Base-by-base conservation (phyloP, 2,113 vertebrate genomes). In the Podilymbus podiceps region DNA sequence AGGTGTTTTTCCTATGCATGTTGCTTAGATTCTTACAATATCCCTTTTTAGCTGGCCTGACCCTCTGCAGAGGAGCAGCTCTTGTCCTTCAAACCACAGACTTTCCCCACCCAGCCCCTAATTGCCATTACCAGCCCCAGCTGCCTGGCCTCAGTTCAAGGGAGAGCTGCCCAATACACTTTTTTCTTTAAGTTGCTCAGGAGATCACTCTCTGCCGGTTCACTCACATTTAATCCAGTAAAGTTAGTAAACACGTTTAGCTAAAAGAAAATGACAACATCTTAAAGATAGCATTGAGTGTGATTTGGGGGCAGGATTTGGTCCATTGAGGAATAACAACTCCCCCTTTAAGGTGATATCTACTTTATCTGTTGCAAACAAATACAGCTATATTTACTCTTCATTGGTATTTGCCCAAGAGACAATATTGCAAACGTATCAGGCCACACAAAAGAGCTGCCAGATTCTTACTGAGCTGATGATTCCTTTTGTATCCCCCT, bases 361-460 rank as follows among this genome's bases (percentile, higher is more conserved):
- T 60, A 49, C 52, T 92, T 88, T 31, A 76, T 93, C 83, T n/a
- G 3, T 30, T 68, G 35, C 8, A 73, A 78, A 77, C 74, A 85
- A 62, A 50, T 12, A 90, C 24, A 71, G 53, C 53, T 72, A 20
- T 67, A 20, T 82, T 95, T 96, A 77, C 40, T 78, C 23, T 81
- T 35, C 2, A 3, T 15, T 75, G 44, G 59, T 80, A 75, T 92
- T 92, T 95, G 79, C 64, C 68, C 62, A 82, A 69, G 47, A 68
- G 73, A 87, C 59, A 92, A 71, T 47, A 79, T 35, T 74, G 78
- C 94, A 95, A 97, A 79, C 58, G 69, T 6, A 79, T 74, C 71
- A 91, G 46, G 46, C 55, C 33, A 66, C 50, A 89, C 77, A 85
- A 96, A 96, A 91, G 87, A 95, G 53, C 91, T 93, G 67, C 25